phyloP scores from a whole-genome alignment of 2,797 vertebrate genomes.

The Emydoidea blandingii region DNA sequence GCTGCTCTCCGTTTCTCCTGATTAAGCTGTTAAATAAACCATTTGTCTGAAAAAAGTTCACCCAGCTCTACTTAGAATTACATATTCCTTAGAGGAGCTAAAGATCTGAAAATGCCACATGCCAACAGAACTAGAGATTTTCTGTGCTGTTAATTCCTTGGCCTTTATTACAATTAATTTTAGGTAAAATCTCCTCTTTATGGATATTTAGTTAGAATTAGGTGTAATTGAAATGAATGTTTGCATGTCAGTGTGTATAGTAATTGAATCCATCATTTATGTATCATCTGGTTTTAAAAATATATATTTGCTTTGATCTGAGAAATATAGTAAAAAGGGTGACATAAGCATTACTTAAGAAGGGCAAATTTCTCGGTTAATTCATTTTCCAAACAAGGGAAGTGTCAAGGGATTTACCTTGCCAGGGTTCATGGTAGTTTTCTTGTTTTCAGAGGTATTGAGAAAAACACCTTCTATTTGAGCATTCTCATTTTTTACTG shows the following conservation, averaged over 20 bases:
- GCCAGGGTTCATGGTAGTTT: slow-evolving; percentile 12
- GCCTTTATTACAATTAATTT: neutral
- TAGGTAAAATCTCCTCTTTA: neutral
- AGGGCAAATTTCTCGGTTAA: neutral
- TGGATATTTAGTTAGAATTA: neutral
- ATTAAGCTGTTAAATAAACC: neutral
- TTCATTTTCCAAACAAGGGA: slow-evolving; percentile 24
- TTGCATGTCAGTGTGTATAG: neutral
- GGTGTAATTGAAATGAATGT: neutral
- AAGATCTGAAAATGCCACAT: neutral
- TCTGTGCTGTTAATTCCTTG: neutral
- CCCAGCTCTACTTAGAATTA: neutral
- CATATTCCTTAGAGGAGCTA: neutral
- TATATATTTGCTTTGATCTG: slow-evolving; percentile 13
- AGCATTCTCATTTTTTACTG: slow-evolving; percentile 48
- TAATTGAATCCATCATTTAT: slow-evolving; percentile 3
- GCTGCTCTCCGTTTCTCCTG: neutral
- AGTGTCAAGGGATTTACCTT: neutral
- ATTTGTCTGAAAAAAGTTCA: neutral
- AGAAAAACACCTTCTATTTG: slow-evolving; percentile 24
- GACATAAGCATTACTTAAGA: neutral
- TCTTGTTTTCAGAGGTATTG: slow-evolving; percentile 42
- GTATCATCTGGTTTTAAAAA: neutral
- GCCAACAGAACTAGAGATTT: neutral
- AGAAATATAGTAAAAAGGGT: neutral